Percentiles rank a stretch among this genome's conserved stretches.
Conservation (phyloP, 2,113 vertebrate genomes). For the Rhizomys pruinosus region DNA sequence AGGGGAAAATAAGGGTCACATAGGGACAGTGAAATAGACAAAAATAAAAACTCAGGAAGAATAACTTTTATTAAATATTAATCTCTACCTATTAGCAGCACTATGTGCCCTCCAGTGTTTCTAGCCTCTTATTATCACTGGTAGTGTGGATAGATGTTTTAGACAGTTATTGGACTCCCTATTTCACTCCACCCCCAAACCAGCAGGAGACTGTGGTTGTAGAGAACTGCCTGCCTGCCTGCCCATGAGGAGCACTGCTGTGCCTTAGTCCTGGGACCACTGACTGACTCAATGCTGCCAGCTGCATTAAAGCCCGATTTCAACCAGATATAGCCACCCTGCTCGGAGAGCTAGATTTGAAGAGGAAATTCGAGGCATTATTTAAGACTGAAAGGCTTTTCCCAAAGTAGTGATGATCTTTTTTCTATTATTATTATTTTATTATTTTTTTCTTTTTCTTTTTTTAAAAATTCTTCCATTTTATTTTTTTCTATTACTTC, state of each 20-base stretch:
- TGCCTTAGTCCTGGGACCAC: not conserved
- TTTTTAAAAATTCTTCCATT: too few relatives aligned
- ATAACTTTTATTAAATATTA: not conserved
- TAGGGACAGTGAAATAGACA: not conserved
- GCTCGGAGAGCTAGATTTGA: too few relatives aligned
- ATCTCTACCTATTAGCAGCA: conserved; percentile 22
- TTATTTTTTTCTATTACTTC: too few relatives aligned
- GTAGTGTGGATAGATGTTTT: not conserved
- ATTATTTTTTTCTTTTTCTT: too few relatives aligned
- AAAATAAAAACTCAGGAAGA: too few relatives aligned
- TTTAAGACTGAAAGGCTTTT: too few relatives aligned
- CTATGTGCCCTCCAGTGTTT: not conserved
- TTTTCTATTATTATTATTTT: too few relatives aligned
- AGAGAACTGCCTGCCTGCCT: not conserved
- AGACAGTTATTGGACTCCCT: not conserved
- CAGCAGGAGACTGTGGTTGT: not conserved
- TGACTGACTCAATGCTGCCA: too few relatives aligned
- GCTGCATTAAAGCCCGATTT: too few relatives aligned
- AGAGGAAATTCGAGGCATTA: too few relatives aligned
- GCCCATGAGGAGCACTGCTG: not conserved
- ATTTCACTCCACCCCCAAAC: not conserved
- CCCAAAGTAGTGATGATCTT: too few relatives aligned
- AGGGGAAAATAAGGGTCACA: not conserved
- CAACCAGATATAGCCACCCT: too few relatives aligned
- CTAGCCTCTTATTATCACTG: not conserved